Evolutionary conservation across 2,888 invertebrate genomes (phyloP), one percentile per base, ranked within the genome.

Genomic region (Torymus aiolomorphi): DNA sequence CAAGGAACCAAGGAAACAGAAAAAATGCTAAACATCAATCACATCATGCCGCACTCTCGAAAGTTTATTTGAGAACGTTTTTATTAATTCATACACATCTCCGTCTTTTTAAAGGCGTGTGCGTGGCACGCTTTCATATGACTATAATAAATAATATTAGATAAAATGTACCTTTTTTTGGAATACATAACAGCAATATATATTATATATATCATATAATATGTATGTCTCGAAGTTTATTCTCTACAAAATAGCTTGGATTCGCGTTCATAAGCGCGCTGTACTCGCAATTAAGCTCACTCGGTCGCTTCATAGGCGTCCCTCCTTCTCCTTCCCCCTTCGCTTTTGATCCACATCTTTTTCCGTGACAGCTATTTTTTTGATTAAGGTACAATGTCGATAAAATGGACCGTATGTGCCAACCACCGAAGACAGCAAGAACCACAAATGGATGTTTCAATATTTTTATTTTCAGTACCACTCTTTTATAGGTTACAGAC

Each of bases 101-200:
- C 18, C 12, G 20, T 67, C 14, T 56, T n/a, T 42, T 56, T 54
- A 5, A 42, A 62, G 13, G 24, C 13, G 59, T 13, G 31, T 57
- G 14, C 11, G 24, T 10, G 42, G 51, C 20, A 71, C 16, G 59
- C 61, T 5, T 56, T 78, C 31, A 62, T 49, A 66, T 57, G 16
- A 49, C 78, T 66, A 71, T 66, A 78, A 77, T 81, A 76, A 81
- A 80, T 76, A 80, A 51, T 80, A 76, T 78, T 24, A 72, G 72
- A 76, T 78, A 81, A 81, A 81, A 49, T 75, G 74, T 78, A 77
- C 42, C 42, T 81, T 66, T 70, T 76, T 78, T 63, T 52, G 62
- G 66, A 78, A 76, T 78, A 78, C 20, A 63, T 78, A 81, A 81
- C 81, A 81, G 76, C 73, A 76, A 81, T 81, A 81, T 76, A 71